Conservation (phyloP, 2,888 invertebrate species). For the Hololepta plana region DNA sequence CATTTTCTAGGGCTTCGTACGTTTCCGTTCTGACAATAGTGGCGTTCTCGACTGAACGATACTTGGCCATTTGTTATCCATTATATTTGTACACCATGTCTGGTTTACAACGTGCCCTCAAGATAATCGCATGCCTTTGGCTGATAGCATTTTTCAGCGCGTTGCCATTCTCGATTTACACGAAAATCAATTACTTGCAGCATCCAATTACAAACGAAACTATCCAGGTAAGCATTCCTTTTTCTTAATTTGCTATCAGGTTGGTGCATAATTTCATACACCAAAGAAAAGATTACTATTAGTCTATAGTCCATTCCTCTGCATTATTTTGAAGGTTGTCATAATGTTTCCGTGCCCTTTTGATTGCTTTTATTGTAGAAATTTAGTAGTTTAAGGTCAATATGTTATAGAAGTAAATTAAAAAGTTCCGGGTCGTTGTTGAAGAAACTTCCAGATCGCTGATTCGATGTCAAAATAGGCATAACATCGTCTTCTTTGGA, state of each 20-base stretch:
- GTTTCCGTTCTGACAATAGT: conserved; percentile 84
- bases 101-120: conserved; percentile 60
- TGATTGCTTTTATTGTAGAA: too few species aligned
- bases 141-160: conserved; percentile 54
- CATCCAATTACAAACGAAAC: conserved; percentile 37
- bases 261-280: neutral
- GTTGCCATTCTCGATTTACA: conserved; percentile 56
- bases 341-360: too few species aligned
- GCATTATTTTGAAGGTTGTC: conserved; percentile 4
- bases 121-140: conserved; percentile 67
- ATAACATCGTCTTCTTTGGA: too few species aligned
- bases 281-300: neutral
- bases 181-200: conserved; percentile 52
- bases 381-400: too few species aligned
- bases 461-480: too few species aligned
- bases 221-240: conserved; percentile 8
- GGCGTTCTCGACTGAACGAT: conserved; percentile 79
- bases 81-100: conserved; percentile 68
- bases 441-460: too few species aligned
- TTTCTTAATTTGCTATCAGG: neutral
- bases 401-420: too few species aligned
- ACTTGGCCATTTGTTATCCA: conserved; percentile 82
- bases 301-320: conserved; percentile 5
- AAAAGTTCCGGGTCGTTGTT: too few species aligned
- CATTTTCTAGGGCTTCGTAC: conserved; percentile 68